phyloP scores from a whole-genome alignment of 1,140 invertebrate genomes.

The Leptinotarsa lineolata region DNA sequence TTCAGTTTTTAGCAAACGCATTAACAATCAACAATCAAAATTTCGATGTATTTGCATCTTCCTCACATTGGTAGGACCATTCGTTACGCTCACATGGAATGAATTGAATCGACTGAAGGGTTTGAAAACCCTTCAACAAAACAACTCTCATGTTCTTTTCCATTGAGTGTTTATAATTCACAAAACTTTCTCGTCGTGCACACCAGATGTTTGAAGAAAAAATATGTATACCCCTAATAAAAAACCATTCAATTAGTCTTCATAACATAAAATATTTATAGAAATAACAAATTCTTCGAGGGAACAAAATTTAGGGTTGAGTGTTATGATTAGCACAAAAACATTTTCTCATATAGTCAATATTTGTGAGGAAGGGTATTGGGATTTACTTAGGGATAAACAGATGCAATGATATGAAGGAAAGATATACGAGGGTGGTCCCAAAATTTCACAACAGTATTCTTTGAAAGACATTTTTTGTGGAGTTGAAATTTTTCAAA shows the following conservation, averaged over 20 bases:
- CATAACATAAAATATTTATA: background rate
- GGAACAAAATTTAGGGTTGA: background rate
- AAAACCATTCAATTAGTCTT: background rate
- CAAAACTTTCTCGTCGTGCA: background rate
- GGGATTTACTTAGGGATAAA: no score
- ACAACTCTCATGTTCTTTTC: background rate
- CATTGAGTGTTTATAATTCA: background rate
- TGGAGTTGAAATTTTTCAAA: no score
- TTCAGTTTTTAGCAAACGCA: no score
- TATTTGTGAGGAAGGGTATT: no score
- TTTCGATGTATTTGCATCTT: no score
- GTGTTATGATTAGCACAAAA: background rate
- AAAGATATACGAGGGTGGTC: no score
- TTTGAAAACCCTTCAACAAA: background rate
- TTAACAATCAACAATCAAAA: no score
- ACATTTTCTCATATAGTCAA: background rate
- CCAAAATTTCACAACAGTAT: no score
- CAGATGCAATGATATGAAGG: no score
- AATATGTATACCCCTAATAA: background rate
- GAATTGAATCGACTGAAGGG: background rate
- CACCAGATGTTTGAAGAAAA: background rate
- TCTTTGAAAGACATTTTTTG: no score
- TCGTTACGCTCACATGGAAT: background rate
- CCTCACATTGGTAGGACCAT: background rate
- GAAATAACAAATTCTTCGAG: background rate